Evolutionary conservation across 2,888 invertebrate genomes (phyloP), one percentile per base, ranked within the genome.

Genomic region (Troglohyphantes excavatus): DNA sequence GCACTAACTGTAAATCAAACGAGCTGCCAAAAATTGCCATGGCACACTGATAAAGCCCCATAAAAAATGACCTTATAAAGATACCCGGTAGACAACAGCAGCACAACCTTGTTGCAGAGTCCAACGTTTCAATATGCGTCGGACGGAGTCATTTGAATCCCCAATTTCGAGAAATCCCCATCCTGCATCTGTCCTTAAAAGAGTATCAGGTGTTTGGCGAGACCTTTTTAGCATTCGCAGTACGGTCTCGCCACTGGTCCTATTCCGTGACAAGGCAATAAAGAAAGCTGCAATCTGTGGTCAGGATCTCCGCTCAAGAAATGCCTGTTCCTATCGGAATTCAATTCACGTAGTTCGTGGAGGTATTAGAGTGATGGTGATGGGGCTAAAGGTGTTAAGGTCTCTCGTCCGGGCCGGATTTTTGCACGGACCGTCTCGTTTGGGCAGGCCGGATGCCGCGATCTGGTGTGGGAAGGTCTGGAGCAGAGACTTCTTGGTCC

Each of bases 271-370:
- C 70, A 70, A 13, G 29, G 23, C 21, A 19, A 43, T 70, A 33
- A 70, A 70, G 33, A 39, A 33, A 33, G 39, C 9, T 39, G 33
- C 33, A 9, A 70, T 70, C 39, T 39, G 33, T 33, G 39, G 11
- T 21, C 29, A 68, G 33, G 33, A 68, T 68, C 68, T 5, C 9
- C 29, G 19, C n/a, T 7, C n/a, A n/a, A 67, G 67, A 67, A 27
- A 67, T 27, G 29, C 26, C 7, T 27, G 0, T 27, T 67, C 3
- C n/a, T n/a, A n/a, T 53, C 17, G 17, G 0, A 19, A 70, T 70
- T 70, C 70, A 70, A 70, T 70, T 21, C 70, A 70, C 70, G 70
- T 70, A 23, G n/a, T 33, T 70, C 39, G 39, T 13, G 70, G 39
- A 70, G 21, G 53, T 17, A 53, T 53, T 17, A 53, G 53, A 53